phyloP scores from a whole-genome alignment of 1,140 invertebrate species.

The Liolophura sinensis region DNA sequence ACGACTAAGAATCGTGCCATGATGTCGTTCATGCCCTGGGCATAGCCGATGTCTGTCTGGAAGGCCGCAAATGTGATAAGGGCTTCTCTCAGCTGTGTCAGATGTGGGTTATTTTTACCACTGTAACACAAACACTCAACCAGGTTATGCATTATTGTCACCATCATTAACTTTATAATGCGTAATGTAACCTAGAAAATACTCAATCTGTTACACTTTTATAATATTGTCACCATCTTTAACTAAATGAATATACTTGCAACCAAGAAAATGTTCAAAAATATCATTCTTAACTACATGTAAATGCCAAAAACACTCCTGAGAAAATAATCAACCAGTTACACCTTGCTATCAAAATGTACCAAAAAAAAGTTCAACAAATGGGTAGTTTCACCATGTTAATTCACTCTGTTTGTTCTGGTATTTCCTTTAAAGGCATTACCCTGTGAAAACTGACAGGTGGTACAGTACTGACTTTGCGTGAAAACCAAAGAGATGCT shows the following conservation, averaged over 20 bases:
- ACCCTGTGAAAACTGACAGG: too few species aligned
- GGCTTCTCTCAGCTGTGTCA: slow-evolving; percentile 46
- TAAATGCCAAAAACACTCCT: too few species aligned
- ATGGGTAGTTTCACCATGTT: too few species aligned
- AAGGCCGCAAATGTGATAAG: slow-evolving; percentile 49
- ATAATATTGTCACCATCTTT: background rate
- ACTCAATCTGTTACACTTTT: background rate
- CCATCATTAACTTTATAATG: too few species aligned
- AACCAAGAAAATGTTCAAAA: background rate
- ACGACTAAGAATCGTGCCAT: slow-evolving; percentile 49
- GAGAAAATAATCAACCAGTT: too few species aligned
- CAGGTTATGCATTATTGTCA: too few species aligned
- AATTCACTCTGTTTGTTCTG: too few species aligned
- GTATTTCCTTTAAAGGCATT: too few species aligned
- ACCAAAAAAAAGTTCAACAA: too few species aligned
- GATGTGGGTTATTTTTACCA: slow-evolving; percentile 33
- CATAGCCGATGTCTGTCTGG: slow-evolving; percentile 48
- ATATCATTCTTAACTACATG: background rate
- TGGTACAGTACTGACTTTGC: too few species aligned
- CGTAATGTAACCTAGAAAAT: background rate
- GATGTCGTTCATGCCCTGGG: slow-evolving; percentile 58
- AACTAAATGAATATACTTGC: background rate
- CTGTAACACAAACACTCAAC: slow-evolving; percentile 21
- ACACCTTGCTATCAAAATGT: too few species aligned
- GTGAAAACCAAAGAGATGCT: too few species aligned